Evolutionary conservation across 2,888 invertebrate species (phyloP).

Genomic region (Leptopilina drosophilae): DNA sequence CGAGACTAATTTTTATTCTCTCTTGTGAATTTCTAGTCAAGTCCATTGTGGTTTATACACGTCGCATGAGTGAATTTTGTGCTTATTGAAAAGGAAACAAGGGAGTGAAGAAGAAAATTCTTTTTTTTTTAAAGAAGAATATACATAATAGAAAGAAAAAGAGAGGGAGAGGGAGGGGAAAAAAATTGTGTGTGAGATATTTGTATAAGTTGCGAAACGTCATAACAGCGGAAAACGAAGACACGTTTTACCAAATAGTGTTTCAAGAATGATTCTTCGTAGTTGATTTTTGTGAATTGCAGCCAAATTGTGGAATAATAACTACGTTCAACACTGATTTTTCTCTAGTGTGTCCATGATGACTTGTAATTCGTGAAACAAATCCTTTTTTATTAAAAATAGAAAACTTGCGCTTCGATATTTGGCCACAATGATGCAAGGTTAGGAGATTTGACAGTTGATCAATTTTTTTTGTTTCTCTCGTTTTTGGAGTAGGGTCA

Average conservation of each 20-base stretch:
- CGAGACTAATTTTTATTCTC: constrained; percentile 52
- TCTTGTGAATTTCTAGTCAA: constrained; percentile 57
- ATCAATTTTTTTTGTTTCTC: constrained; percentile 7
- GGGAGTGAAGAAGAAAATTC: constrained; percentile 46
- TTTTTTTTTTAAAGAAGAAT: not conserved
- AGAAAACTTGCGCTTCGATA: constrained; percentile 31
- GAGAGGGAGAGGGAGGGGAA: constrained; percentile 23
- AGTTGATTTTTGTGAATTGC: constrained; percentile 19
- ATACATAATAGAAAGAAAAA: constrained; percentile 19
- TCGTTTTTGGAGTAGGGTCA: not conserved
- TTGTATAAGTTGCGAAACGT: constrained; percentile 66
- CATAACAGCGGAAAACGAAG: constrained; percentile 64
- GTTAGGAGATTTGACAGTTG: constrained; percentile 39
- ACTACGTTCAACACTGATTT: constrained; percentile 45
- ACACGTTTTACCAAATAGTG: constrained; percentile 13
- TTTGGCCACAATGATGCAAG: constrained; percentile 36
- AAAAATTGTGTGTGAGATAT: constrained; percentile 47
- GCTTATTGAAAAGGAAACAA: constrained; percentile 54
- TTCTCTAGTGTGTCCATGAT: constrained; percentile 34
- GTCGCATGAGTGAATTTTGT: constrained; percentile 57
- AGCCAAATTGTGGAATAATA: constrained; percentile 47
- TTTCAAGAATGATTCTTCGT: constrained; percentile 36
- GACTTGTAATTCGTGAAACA: constrained; percentile 40
- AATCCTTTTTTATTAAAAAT: not conserved
- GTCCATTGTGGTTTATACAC: constrained; percentile 46